Percentiles rank a stretch among this genome's conserved stretches.
These are phyloP conservation scores for Scaptomyza caliginosa DNA, from an alignment of 2,888 invertebrate genomes.

Conservation along the genomic window DNA sequence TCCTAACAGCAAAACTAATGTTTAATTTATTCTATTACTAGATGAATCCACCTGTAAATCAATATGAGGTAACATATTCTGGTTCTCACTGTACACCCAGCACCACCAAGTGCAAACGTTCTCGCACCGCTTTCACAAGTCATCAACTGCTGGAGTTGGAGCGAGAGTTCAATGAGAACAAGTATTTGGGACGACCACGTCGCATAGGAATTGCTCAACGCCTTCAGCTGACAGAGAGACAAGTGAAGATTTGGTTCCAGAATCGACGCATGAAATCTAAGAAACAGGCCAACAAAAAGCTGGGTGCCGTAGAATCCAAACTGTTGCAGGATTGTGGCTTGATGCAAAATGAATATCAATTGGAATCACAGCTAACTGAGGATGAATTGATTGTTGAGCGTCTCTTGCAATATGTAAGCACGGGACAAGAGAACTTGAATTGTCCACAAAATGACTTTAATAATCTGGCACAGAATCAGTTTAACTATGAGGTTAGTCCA, in stretches of 20 bases:
- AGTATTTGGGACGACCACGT: slow-evolving; percentile 95
- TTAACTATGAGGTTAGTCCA: not conserved
- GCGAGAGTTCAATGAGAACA: slow-evolving; percentile 97
- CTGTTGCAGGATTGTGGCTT: not conserved
- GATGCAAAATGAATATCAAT: not conserved
- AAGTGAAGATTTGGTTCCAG: slow-evolving; percentile 95
- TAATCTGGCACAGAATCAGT: slow-evolving; percentile 3
- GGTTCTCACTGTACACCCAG: not conserved
- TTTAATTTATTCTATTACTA: not conserved
- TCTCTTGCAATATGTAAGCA: slow-evolving; percentile 52
- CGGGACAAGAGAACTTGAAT: not conserved
- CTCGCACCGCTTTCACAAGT: slow-evolving; percentile 96
- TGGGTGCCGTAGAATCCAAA: slow-evolving; percentile 1
- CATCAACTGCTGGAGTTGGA: slow-evolving; percentile 97
- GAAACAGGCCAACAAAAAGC: slow-evolving; percentile 44
- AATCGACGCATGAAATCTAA: slow-evolving; percentile 93
- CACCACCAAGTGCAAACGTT: slow-evolving; percentile 87
- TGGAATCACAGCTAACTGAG: slow-evolving; percentile 17
- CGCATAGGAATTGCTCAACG: slow-evolving; percentile 98
- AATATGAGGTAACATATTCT: not conserved
- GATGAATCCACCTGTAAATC: not conserved
- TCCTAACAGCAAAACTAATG: not conserved
- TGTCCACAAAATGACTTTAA: not conserved
- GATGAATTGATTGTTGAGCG: slow-evolving; percentile 69
- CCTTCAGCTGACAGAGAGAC: slow-evolving; percentile 93